Percentiles rank a stretch among this genome's conserved stretches.
Evolutionary conservation across 2,888 invertebrate species (phyloP).

Genomic region (Pseudococcus viburni): DNA sequence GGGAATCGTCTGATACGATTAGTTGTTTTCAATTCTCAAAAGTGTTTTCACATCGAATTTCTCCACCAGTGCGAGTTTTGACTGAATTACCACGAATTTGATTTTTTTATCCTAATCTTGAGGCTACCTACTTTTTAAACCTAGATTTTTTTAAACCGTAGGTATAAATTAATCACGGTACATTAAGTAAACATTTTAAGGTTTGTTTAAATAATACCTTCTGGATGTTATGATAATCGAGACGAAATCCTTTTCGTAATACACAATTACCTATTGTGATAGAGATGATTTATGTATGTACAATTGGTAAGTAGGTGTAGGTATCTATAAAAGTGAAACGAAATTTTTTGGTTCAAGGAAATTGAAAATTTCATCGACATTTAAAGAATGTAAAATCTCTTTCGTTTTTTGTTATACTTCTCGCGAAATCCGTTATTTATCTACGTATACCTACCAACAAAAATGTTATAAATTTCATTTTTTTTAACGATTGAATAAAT

Average conservation of each 20-base stretch:
- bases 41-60: neutral
- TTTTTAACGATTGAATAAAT: slow-evolving; percentile 15
- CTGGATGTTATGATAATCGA: too few relatives aligned
- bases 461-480: neutral
- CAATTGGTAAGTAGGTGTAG: neutral
- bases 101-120: neutral
- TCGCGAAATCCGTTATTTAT: neutral
- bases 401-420: neutral
- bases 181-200: too few relatives aligned
- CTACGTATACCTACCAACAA: neutral
- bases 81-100: neutral
- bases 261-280: too few relatives aligned
- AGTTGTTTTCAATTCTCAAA: neutral
- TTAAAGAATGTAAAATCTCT: neutral
- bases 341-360: neutral
- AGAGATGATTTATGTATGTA: too few relatives aligned
- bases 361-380: neutral
- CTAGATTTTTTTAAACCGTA: neutral
- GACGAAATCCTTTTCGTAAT: too few relatives aligned
- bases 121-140: neutral
- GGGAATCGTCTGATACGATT: neutral
- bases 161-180: too few relatives aligned
- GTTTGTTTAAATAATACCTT: too few relatives aligned
- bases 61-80: neutral
- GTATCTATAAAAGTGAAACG: neutral